Evolutionary conservation across 2,888 invertebrate species (phyloP), one percentile per base, ranked within the genome.

Genomic region (Exephanes ischioxanthus): DNA sequence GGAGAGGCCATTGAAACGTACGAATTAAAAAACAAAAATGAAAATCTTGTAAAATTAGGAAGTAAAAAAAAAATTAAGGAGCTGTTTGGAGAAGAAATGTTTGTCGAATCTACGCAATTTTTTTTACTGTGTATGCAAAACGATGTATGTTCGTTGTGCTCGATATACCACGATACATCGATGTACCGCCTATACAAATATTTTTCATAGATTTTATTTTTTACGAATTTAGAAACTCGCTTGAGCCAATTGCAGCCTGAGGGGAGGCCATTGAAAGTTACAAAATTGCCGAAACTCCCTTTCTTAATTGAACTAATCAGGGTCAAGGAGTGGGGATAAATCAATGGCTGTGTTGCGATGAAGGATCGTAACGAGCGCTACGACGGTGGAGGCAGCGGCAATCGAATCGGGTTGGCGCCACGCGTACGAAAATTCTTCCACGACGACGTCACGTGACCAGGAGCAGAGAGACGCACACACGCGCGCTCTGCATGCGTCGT

Each of bases 381-480:
- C 73, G 85, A 80, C 85, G 68, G 61, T 76, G 77, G 85, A 87
- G 87, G 81, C 81, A 81, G 87, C 87, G 78, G 78, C 81, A 68
- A 83, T 55, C 80, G 68, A 77, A 73, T 77, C 82, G 61, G 70
- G 82, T 87, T 84, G 84, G 86, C 87, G 87, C 87, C 87, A 87
- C 87, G 87, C 86, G 86, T 83, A 78, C 77, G 33, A 55, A 30
- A n/a, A 61, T 58, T 73, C 75, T 71, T 83, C 84, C 87, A 86
- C 87, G 87, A 84, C 80, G 80, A 53, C 5, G 73, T 87, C 87
- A 87, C 86, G 87, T 87, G 87, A 87, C 80, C 81, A 22, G n/a
- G 53, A 0, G 33, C 19, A 22, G 66, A 76, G n/a, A 16, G 71
- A n/a, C n/a, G 55, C 45, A 58, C 63, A 75, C 58, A 61, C 58